phyloP scores from a whole-genome alignment of 2,113 vertebrate genomes.

The Rhinogobius similis region DNA sequence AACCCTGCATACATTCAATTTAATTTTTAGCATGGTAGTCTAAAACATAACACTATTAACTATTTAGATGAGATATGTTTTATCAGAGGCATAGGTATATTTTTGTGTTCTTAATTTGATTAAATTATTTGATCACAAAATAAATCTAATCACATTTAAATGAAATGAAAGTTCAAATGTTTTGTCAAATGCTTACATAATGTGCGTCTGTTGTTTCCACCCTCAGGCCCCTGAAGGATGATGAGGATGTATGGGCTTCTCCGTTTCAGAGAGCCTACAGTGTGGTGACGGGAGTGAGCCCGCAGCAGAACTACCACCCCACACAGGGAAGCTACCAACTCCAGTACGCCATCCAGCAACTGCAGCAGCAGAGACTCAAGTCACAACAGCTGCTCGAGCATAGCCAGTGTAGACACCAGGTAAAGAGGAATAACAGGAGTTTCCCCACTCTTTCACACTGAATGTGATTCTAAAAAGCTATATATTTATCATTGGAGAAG shows the following conservation, averaged over 20 bases:
- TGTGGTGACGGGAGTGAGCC: constrained; percentile 60
- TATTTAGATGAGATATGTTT: background rate
- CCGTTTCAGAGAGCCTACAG: constrained; percentile 71
- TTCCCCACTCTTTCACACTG: background rate
- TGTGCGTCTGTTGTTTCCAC: constrained; percentile 14
- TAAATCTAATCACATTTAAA: background rate
- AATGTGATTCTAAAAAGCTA: constrained; percentile 10
- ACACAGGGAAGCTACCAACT: constrained; percentile 81
- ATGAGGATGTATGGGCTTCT: constrained; percentile 69
- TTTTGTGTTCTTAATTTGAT: background rate
- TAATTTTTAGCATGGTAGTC: background rate
- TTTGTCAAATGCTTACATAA: background rate
- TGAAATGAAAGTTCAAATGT: background rate
- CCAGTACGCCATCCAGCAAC: constrained; percentile 87
- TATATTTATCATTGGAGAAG: background rate
- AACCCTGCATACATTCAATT: background rate
- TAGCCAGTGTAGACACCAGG: constrained; percentile 82
- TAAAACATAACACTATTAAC: background rate
- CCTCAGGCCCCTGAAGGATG: constrained; percentile 69
- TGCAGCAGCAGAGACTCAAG: constrained; percentile 88
- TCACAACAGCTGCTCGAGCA: constrained; percentile 83
- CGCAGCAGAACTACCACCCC: constrained; percentile 71
- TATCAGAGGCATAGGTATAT: background rate
- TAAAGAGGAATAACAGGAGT: constrained; percentile 43
- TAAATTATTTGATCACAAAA: background rate